Base-by-base conservation (phyloP, 2,888 invertebrate species). In the Drosophila nr. fundita region DNA sequence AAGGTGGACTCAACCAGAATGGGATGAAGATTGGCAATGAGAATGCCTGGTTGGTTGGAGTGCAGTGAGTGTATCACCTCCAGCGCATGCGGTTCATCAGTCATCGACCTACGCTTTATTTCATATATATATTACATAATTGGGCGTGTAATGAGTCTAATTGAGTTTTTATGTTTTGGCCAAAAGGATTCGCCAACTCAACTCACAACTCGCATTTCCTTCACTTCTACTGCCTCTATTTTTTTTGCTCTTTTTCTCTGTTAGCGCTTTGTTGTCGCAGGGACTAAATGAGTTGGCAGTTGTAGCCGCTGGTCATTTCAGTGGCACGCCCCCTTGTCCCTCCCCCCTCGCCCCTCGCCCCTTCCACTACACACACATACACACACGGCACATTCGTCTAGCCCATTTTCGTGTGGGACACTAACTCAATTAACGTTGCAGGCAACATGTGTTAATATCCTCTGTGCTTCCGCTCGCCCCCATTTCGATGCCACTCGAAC, bases 91-190 rank as follows among this genome's bases (percentile, higher is more conserved):
- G 30, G n/a, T 42, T 30, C 57, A 50, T 21, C 50, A 36, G 29
- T 58, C 67, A 63, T 71, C 71, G 71, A 60, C 45, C 75, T 45
- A 55, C 59, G 83, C 72, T 81, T 86, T 86, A 83, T 88, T 75
- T 73, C 78, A 82, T 83, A 53, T n/a, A 29, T 55, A 38, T 55
- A 90, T 89, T 81, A 89, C 89, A 89, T 91, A 91, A 92, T 91
- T 91, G 91, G 91, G 91, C 92, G 91, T 92, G 91, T 92, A 92
- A 92, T 92, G 91, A 90, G 91, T 91, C 92, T 92, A 92, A 92
- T 92, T 92, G 92, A 92, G 91, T 92, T 92, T 92, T 92, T 91
- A 91, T 92, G 92, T 92, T 87, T 76, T 80, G 18, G 84, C 61
- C 76, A 80, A 69, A 66, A 65, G 74, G 68, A 76, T 59, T 63